Conservation (phyloP, 2,113 vertebrate species). For the Cephalopterus ornatus region DNA sequence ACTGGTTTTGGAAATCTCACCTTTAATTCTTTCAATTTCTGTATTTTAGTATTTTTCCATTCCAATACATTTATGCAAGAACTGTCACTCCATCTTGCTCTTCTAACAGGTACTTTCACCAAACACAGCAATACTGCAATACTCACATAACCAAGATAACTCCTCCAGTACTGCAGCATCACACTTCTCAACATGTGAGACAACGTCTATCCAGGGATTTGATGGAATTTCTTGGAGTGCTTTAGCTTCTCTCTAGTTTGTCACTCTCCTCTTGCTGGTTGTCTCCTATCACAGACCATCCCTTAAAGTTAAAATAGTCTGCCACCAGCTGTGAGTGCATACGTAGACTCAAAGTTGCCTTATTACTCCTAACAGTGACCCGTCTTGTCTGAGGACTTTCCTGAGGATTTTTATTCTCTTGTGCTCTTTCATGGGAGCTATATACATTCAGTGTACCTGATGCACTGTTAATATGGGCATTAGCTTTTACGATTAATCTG, state of each 20-base stretch:
- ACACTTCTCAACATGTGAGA: constrained; percentile 28
- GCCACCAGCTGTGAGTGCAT: not conserved
- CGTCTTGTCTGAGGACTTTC: not conserved
- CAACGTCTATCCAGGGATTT: not conserved
- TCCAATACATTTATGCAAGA: not conserved
- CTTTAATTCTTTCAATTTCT: not conserved
- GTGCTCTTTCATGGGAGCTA: not conserved
- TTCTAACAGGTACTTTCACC: not conserved
- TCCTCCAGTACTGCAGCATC: not conserved
- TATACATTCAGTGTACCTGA: not conserved
- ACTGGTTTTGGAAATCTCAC: not conserved
- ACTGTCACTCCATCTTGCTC: not conserved
- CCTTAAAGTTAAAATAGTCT: constrained; percentile 17
- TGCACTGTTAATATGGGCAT: not conserved
- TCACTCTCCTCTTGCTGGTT: constrained; percentile 11
- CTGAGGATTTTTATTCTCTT: not conserved
- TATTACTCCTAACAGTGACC: not conserved
- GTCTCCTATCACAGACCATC: not conserved
- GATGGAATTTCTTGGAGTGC: constrained; percentile 30
- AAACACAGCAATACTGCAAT: not conserved
- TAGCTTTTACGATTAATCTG: not conserved
- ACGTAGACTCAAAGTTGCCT: not conserved
- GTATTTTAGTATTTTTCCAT: not conserved
- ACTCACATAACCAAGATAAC: not conserved
- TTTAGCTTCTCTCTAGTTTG: constrained; percentile 26